These are phyloP conservation scores for Drosophila fuyamai DNA, from an alignment of 1,140 invertebrate species.

Conservation along the genomic window DNA sequence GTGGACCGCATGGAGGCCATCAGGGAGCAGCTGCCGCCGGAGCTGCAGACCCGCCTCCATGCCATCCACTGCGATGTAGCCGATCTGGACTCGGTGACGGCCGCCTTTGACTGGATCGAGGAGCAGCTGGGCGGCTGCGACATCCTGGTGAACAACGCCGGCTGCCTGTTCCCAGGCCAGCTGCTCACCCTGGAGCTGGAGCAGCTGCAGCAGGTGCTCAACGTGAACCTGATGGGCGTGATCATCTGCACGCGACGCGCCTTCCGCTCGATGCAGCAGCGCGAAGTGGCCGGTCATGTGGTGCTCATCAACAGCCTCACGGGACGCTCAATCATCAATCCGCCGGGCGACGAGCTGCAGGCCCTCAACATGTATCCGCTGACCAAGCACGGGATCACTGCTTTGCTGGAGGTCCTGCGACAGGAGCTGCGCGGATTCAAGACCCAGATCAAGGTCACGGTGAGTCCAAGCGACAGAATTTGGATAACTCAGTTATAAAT, in stretches of 20 bases:
- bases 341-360: constrained; percentile 42
- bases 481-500: no score
- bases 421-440: constrained; percentile 86
- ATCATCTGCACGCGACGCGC: constrained; percentile 88
- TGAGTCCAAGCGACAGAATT: constrained; percentile 60
- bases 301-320: constrained; percentile 73
- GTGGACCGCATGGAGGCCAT: constrained; percentile 86
- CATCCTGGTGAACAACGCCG: constrained; percentile 91
- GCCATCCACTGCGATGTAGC: constrained; percentile 87
- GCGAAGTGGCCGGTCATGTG: constrained; percentile 89
- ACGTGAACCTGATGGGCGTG: constrained; percentile 89
- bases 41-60: constrained; percentile 81
- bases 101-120: constrained; percentile 88
- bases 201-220: constrained; percentile 85
- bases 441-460: constrained; percentile 87
- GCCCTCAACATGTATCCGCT: constrained; percentile 85
- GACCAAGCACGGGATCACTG: constrained; percentile 87
- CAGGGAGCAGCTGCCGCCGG: constrained; percentile 50
- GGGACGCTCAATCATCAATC: constrained; percentile 59
- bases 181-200: constrained; percentile 49
- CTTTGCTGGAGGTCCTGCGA: constrained; percentile 86
- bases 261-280: constrained; percentile 88
- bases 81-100: constrained; percentile 87
- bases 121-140: constrained; percentile 88
- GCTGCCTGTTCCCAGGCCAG: constrained; percentile 77